Evolutionary conservation across 2,888 invertebrate species (phyloP).

Genomic region (Ophonus ardosiacus): DNA sequence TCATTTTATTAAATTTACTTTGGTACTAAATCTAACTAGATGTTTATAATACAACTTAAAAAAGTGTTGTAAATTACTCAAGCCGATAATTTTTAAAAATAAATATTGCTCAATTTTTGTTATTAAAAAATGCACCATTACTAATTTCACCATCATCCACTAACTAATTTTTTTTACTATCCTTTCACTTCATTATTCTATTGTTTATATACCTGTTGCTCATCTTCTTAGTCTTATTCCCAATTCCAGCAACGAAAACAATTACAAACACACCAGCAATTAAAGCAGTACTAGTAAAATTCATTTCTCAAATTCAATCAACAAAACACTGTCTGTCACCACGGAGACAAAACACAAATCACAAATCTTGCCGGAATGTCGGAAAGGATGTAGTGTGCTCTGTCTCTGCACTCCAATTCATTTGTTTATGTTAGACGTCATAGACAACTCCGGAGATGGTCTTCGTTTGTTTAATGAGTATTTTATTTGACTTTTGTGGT

Average conservation of each 20-base stretch:
- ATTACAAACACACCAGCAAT: conserved; percentile 35
- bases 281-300: conserved; percentile 1
- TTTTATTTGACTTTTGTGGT: neutral
- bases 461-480: neutral
- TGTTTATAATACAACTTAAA: too few species aligned
- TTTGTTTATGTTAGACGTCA: conserved; percentile 45
- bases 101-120: too few species aligned
- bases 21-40: too few species aligned
- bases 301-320: neutral
- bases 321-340: neutral
- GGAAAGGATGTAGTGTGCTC: conserved; percentile 4
- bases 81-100: too few species aligned
- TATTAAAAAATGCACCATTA: too few species aligned
- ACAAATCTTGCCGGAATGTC: conserved; percentile 1
- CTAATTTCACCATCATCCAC: neutral
- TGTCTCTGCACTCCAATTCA: neutral
- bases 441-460: neutral
- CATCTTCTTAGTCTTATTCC: conserved; percentile 31
- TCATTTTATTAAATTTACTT: too few species aligned
- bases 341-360: conserved; percentile 10
- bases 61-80: too few species aligned
- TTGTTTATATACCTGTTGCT: neutral
- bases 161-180: neutral
- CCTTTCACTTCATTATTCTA: neutral
- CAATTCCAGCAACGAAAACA: conserved; percentile 43